A percentile compares a stretch with the other conserved stretches of the same genome.
Conservation (phyloP, 2,113 vertebrate genomes). For the Rhipidura dahli region DNA sequence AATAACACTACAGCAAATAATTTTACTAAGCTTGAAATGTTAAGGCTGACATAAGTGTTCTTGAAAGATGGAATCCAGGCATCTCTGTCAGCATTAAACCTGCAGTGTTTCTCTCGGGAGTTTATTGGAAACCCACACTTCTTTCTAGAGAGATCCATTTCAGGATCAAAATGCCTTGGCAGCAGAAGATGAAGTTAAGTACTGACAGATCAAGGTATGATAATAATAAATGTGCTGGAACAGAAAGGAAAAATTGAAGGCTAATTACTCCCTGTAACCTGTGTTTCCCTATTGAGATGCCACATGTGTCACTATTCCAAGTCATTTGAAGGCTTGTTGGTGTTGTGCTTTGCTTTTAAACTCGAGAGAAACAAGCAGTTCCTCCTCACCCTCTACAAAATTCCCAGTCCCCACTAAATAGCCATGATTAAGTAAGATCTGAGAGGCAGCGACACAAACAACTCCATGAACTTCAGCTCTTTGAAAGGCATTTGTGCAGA, state of each 20-base stretch:
- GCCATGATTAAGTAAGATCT: neutral
- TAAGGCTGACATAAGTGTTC: neutral
- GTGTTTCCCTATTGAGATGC: neutral
- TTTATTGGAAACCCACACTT: neutral
- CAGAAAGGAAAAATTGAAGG: neutral
- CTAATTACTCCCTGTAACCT: neutral
- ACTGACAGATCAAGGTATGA: neutral
- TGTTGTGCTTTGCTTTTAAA: neutral
- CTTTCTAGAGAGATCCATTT: neutral
- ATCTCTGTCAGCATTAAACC: neutral
- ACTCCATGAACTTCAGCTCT: neutral
- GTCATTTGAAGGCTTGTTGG: neutral
- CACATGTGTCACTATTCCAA: neutral
- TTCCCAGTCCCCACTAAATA: neutral
- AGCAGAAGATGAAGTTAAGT: neutral
- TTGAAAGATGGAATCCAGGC: neutral
- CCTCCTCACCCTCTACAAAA: neutral
- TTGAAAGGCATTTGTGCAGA: neutral
- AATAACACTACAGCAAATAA: neutral
- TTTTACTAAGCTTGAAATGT: neutral
- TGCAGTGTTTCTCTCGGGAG: neutral
- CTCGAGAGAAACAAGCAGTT: neutral
- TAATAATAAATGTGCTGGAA: neutral
- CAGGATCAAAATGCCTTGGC: neutral
- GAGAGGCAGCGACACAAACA: neutral